Evolutionary conservation across 2,797 vertebrate species (phyloP).

Genomic region (Neosilurus mollespiculum): DNA sequence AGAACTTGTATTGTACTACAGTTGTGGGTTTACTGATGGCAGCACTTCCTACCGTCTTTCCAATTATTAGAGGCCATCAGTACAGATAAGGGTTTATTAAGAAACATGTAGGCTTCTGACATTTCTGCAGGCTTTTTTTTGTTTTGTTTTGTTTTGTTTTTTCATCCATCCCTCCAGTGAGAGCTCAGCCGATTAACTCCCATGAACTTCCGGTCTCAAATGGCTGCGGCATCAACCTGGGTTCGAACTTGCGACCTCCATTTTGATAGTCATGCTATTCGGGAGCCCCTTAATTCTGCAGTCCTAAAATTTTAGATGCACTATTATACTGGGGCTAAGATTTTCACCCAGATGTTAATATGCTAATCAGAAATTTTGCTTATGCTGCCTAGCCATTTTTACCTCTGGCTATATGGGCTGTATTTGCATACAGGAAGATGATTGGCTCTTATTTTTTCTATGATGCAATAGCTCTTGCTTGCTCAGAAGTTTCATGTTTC

Average conservation of each 20-base stretch:
- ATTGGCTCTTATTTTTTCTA: neutral
- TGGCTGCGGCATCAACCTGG: no score
- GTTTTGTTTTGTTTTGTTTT: no score
- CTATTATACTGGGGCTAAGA: neutral
- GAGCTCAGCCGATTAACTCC: no score
- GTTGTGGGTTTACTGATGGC: neutral
- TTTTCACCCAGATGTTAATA: neutral
- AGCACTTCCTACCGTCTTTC: neutral
- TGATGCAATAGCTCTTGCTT: neutral
- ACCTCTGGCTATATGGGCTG: neutral
- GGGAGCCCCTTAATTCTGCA: neutral
- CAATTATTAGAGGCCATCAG: neutral
- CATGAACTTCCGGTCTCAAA: no score
- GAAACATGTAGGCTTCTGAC: neutral
- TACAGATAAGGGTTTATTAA: neutral
- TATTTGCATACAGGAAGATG: neutral
- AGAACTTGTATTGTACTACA: neutral
- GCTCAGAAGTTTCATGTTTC: neutral
- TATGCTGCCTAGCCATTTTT: neutral
- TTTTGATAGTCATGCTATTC: no score
- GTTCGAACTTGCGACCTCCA: no score
- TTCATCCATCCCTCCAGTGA: no score
- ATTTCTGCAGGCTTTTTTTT: neutral
- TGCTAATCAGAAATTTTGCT: constrained; percentile 38
- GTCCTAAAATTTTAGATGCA: neutral